Evolutionary conservation across 2,113 vertebrate genomes (phyloP), one percentile per base, ranked within the genome.

Genomic region (Damaliscus lunatus): DNA sequence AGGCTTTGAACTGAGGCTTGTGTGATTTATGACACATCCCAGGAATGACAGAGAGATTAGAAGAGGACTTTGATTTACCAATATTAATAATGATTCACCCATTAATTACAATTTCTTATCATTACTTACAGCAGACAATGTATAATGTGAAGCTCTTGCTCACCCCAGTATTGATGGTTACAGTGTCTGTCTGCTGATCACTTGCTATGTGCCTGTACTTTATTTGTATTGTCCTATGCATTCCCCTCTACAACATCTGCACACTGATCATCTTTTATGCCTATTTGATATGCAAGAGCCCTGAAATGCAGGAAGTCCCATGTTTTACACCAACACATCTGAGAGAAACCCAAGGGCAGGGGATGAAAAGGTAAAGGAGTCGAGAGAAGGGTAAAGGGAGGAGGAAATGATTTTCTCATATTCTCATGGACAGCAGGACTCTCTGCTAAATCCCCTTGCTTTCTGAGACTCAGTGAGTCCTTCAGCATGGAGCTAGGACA

Each of bases 201-300:
- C 43, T 21, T 43, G 53, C 71, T 12, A 10, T 5, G 2, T 3
- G 15, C n/a, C 29, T 15, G 8, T 1, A 3, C 9, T 2, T 2
- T 16, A 60, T 21, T 3, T 2, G 29, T 4, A 7, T 0, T 2
- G n/a, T 40, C 17, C 7, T 82, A 14, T 0, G 0, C 16, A 0
- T 13, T 46, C 43, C 48, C 36, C 27, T 17, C 27, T n/a, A 12
- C 36, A 19, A 1, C 36, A 7, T 27, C 57, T 48, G 36, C 21
- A 8, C 7, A 7, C 1, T 0, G 1, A 21, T 3, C 14, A 59
- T 36, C n/a, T 31, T 64, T 36, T 2, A 33, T 1, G 11, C 5
- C n/a, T 57, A 7, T 7, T 4, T 43, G 46, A 55, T 52, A 15
- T 6, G 14, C 1, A 5, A 53, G 29, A 52, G 1, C 31, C 14